These are phyloP conservation scores for Coenonympha arcania DNA, from an alignment of 2,888 invertebrate genomes.

Conservation along the genomic window DNA sequence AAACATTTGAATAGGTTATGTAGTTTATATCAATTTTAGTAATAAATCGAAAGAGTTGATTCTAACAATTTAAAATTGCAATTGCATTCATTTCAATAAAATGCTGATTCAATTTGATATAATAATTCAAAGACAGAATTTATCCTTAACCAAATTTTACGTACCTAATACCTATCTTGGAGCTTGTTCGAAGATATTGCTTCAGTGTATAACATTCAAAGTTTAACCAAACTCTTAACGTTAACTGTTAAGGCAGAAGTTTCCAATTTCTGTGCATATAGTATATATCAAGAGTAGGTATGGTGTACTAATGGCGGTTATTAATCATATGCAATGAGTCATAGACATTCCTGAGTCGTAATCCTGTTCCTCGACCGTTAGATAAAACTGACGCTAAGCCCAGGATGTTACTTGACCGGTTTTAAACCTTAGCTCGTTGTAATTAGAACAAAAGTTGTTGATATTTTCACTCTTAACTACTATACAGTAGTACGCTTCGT, in stretches of 20 bases:
- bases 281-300: slow-evolving; percentile 11
- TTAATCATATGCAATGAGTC: slow-evolving; percentile 42
- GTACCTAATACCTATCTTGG: too few species aligned
- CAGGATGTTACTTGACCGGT: slow-evolving; percentile 4
- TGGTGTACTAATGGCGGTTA: slow-evolving; percentile 26
- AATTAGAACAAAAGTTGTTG: background rate
- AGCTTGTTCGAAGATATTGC: slow-evolving; percentile 25
- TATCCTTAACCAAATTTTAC: slow-evolving; percentile 34
- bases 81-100: too few species aligned
- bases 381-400: slow-evolving; percentile 20
- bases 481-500: background rate
- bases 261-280: slow-evolving; percentile 5
- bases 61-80: too few species aligned
- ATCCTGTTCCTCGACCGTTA: slow-evolving; percentile 30
- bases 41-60: too few species aligned
- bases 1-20: too few species aligned
- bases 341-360: slow-evolving; percentile 26
- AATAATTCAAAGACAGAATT: slow-evolving; percentile 33
- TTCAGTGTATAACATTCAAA: slow-evolving; percentile 19
- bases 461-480: background rate
- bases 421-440: background rate
- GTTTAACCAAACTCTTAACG: slow-evolving; percentile 21
- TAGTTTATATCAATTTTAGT: too few species aligned
- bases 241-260: slow-evolving; percentile 1
- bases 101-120: slow-evolving; percentile 18